Evolutionary conservation across 64 coral and sea anemone genomes (phyloP), one percentile per base, ranked within the genome.

Genomic region (Acropora yongei): DNA sequence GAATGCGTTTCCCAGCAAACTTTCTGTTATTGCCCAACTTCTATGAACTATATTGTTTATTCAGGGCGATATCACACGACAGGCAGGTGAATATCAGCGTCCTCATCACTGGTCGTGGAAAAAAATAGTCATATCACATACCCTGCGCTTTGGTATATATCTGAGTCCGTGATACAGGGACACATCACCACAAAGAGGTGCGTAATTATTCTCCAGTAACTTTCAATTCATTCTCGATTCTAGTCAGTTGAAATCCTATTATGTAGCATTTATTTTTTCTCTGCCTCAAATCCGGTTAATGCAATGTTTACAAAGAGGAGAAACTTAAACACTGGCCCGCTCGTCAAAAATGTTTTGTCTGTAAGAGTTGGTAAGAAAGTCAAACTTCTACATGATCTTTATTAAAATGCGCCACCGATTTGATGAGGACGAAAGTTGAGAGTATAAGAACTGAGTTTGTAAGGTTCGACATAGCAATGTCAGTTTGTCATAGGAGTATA

Each of bases 11-110:
- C 60, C 44, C 61, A 71, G 44, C 82, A 2, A 57, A 85, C 61
- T 8, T 71, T 72, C 16, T 10, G 82, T 85, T 85, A 85, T 44
- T 85, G 60, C 16, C 66, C 82, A 85, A 85, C 63, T 85, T 49
- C 14, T 3, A 39, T 85, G 11, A 44, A 61, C 55, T 44, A 14
- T 43, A 65, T 82, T 82, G 79, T 63, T 63, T 45, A 80, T 6
- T 50, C 49, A 58, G 39, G 11, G 75, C 45, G 75, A 78, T 48
- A 48, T 78, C 75, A 78, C 68, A 10, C 68, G 68, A 71, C 75
- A 19, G 39, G 74, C 43, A 46, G 44, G 43, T 76, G 12, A 78
- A 17, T 78, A 47, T 47, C 3, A 78, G 17, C 17, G 17, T 18
- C n/a, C 44, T 78, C 75, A 46, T 16, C 3, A 16, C 51, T 55